phyloP scores from a whole-genome alignment of 2,797 vertebrate species.

The Rousettus madagascariensis region DNA sequence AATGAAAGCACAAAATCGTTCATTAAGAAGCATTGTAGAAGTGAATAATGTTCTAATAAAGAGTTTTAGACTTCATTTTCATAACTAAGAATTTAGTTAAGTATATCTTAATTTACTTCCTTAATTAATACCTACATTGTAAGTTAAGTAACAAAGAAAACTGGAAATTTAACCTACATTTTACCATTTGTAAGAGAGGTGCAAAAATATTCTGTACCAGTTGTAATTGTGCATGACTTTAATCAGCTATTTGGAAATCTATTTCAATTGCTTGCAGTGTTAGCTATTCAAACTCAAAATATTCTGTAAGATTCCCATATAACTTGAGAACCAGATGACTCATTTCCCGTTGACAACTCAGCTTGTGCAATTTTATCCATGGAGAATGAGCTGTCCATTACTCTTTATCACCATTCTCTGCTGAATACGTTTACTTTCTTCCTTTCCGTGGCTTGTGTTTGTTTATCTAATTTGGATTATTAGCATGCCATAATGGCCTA shows the following conservation, averaged over 20 bases:
- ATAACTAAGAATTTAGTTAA: slow-evolving; percentile 49
- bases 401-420: neutral
- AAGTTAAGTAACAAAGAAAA: slow-evolving; percentile 28
- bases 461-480: slow-evolving; percentile 67
- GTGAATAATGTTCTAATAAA: slow-evolving; percentile 34
- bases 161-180: slow-evolving; percentile 20
- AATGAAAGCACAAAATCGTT: slow-evolving; percentile 45
- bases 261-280: slow-evolving; percentile 24
- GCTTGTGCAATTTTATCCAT: slow-evolving; percentile 19
- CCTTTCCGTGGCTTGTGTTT: slow-evolving; percentile 41
- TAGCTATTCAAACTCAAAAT: slow-evolving; percentile 43
- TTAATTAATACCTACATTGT: slow-evolving; percentile 30
- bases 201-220: neutral
- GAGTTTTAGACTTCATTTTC: slow-evolving; percentile 42
- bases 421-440: neutral
- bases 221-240: neutral
- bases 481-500: slow-evolving; percentile 52
- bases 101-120: slow-evolving; percentile 40
- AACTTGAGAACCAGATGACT: slow-evolving; percentile 34
- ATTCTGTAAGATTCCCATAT: slow-evolving; percentile 30
- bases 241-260: slow-evolving; percentile 37
- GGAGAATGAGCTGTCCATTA: slow-evolving; percentile 15
- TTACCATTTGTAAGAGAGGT: slow-evolving; percentile 18
- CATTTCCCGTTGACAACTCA: slow-evolving; percentile 44
- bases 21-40: slow-evolving; percentile 11